Evolutionary conservation across 2,888 invertebrate genomes (phyloP).

Genomic region (Melanostoma mellinum): DNA sequence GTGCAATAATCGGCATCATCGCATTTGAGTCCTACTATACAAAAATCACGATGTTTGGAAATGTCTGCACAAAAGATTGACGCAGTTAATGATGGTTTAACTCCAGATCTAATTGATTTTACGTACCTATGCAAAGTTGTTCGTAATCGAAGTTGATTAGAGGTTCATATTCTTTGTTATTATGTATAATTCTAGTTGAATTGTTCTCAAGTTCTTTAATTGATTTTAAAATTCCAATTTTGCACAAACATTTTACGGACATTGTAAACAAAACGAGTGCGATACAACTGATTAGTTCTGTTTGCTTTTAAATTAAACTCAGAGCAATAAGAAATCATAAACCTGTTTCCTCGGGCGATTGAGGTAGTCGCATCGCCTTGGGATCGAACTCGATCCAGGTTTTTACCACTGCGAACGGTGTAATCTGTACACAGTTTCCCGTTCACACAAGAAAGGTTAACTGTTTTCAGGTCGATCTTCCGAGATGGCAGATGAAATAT

Average conservation of each 20-base stretch:
- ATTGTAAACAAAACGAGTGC: slow-evolving; percentile 46
- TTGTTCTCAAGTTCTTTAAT: slow-evolving; percentile 5
- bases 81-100: neutral
- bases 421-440: neutral
- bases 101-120: neutral
- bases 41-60: slow-evolving; percentile 50
- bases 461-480: no score
- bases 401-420: neutral
- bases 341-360: neutral
- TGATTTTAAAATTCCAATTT: slow-evolving; percentile 51
- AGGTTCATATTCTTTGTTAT: slow-evolving; percentile 26
- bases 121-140: slow-evolving; percentile 34
- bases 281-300: slow-evolving; percentile 6
- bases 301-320: slow-evolving; percentile 16
- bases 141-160: slow-evolving; percentile 30
- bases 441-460: no score
- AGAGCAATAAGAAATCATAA: no score
- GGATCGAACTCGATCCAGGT: neutral
- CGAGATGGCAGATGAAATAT: no score
- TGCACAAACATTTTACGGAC: slow-evolving; percentile 63
- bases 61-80: slow-evolving; percentile 11
- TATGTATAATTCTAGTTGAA: slow-evolving; percentile 27
- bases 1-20: slow-evolving; percentile 52
- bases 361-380: neutral
- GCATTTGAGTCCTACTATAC: slow-evolving; percentile 43